Conservation (phyloP, 2,797 vertebrate genomes). For the Myripristis jacobus region DNA sequence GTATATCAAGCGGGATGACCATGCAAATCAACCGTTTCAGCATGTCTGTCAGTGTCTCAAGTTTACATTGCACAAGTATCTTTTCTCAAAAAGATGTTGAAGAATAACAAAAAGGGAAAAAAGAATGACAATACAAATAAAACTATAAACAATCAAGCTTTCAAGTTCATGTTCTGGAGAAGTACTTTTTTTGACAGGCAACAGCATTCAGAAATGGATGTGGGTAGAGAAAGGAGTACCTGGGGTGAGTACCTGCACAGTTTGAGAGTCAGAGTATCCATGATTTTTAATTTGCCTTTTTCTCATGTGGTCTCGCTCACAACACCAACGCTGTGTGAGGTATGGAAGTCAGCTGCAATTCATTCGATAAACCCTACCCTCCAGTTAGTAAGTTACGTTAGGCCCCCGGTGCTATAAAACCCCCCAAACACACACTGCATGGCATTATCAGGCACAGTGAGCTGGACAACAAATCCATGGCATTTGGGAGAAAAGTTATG, state of each 20-base stretch:
- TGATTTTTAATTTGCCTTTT: conserved; percentile 99
- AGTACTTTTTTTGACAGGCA: conserved; percentile 88
- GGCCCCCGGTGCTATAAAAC: conserved; percentile 89
- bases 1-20: conserved; percentile 66
- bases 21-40: conserved; percentile 42
- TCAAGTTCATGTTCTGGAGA: conserved; percentile 67
- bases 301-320: conserved; percentile 99
- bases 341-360: conserved; percentile 99
- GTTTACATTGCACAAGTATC: conserved; percentile 26
- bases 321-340: conserved; percentile 99
- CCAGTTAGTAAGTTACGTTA: conserved; percentile 83
- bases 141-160: conserved; percentile 62
- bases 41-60: conserved; percentile 30
- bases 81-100: conserved; percentile 42
- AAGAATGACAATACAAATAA: conserved; percentile 43
- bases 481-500: conserved; percentile 54
- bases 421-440: conserved; percentile 95
- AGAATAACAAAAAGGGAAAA: conserved; percentile 50
- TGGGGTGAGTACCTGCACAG: conserved; percentile 99
- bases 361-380: conserved; percentile 99
- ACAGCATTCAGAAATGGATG: conserved; percentile 99
- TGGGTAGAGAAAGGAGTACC: conserved; percentile 99
- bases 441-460: conserved; percentile 82
- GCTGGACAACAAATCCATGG: conserved; percentile 88
- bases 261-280: conserved; percentile 99